Evolutionary conservation across 1,140 invertebrate species (phyloP), one percentile per base, ranked within the genome.

Genomic region (Coelopa frigida): DNA sequence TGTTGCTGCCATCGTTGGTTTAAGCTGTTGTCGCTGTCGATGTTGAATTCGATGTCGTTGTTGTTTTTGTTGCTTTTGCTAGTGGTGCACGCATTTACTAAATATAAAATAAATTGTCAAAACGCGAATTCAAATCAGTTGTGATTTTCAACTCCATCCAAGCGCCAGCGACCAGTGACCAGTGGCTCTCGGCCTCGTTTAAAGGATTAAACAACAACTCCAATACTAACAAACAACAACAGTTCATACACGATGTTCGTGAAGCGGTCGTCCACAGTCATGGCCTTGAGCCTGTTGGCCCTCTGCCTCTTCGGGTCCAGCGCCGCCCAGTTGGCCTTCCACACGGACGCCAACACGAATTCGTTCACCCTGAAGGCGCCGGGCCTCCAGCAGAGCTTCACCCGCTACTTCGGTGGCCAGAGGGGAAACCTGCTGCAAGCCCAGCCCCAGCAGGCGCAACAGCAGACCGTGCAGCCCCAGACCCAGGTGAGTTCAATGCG

Each of bases 331-430:
- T 53, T 69, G 38, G 54, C 66, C 43, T 58, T 55, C 23, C 65
- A 68, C 49, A 58, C 55, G 18, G 66, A 68, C 33, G 50, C 65
- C 31, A 56, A 64, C 41, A 56, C 53, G 1, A 69, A 68, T 24
- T 68, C 66, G 3, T 69, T 57, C 22, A 64, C 59, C n/a, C 42
- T 69, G 12, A 66, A 69, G 41, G 52, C 66, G 5, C 66, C 66
- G 7, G 49, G 46, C 22, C 27, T 61, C 43, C 65, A 68, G 51
- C 66, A 69, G 48, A 66, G 53, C 27, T 69, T 66, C 23, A 64
- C 62, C 2, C 52, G 62, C 5, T 66, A 55, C 22, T 69, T 55
- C 15, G 65, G 64, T 26, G 55, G 49, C 2, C 52, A 46, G 8
- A 14, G 32, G 14, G 29, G n/a, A 6, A 31, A 43, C 44, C 46